Evolutionary conservation across 30 jellyfish, hydroid and myxozoan genomes (phyloP).

Genomic region (Sanderia malayensis): DNA sequence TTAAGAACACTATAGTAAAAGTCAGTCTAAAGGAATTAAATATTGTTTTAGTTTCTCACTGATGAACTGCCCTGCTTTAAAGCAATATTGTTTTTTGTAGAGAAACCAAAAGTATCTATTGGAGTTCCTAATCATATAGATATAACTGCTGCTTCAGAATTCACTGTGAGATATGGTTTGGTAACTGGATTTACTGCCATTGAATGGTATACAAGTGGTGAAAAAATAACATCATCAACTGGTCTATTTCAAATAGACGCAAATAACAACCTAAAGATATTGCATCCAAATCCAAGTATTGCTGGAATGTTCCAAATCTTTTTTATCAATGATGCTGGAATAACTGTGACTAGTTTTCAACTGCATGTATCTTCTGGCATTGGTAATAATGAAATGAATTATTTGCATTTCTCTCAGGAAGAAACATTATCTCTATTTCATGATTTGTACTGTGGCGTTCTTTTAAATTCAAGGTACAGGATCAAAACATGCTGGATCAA

Average conservation of each 20-base stretch:
- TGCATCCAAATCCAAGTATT: slow-evolving; percentile 30
- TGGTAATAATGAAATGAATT: too few species aligned
- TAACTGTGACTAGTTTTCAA: slow-evolving; percentile 1
- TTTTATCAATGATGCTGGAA: slow-evolving; percentile 36
- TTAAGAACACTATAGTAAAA: too few species aligned
- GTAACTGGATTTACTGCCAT: background rate
- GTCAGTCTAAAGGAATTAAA: too few species aligned
- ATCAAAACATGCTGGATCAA: slow-evolving; percentile 4
- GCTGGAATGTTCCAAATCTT: slow-evolving; percentile 44
- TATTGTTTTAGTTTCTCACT: too few species aligned
- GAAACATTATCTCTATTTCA: too few species aligned
- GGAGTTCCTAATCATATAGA: slow-evolving; percentile 5
- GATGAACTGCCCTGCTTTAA: too few species aligned
- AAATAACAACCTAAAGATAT: slow-evolving; percentile 3
- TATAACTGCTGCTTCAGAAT: background rate
- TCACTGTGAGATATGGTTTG: background rate
- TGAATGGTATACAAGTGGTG: slow-evolving; percentile 62
- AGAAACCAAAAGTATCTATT: slow-evolving; percentile 25
- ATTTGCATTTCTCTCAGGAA: too few species aligned
- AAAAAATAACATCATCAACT: slow-evolving; percentile 23
- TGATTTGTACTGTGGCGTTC: too few species aligned
- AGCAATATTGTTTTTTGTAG: slow-evolving; percentile 4
- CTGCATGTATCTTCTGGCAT: background rate
- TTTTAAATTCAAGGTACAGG: slow-evolving; percentile 25
- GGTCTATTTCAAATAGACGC: slow-evolving; percentile 3